Evolutionary conservation across 2,113 vertebrate species (phyloP), one percentile per base, ranked within the genome.

Genomic region (Xyliphius kryptos): DNA sequence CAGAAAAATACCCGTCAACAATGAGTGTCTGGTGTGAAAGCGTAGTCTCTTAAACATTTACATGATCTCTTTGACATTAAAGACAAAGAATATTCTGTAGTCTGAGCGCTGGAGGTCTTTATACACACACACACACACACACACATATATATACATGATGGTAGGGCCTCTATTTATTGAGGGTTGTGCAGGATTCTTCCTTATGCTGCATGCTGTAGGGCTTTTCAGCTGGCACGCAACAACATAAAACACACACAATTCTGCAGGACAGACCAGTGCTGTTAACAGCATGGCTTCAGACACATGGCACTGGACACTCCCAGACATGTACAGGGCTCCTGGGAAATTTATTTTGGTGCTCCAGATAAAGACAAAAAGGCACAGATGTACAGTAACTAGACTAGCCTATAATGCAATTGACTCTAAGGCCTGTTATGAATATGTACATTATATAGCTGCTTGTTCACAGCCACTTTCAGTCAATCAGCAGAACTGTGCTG

Each of bases 31-130:
- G 16, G 40, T 52, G 17, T n/a, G n/a, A n/a, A 47, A 46, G 37
- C 41, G 38, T 2, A 19, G 14, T 14, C 19, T 43, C 53, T 36
- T 50, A 58, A 63, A 63, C 54, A 15, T 71, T 71, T 62, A n/a
- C 16, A 26, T 46, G 21, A 26, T 20, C 49, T 20, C 47, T n/a
- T 37, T 32, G 15, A 59, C n/a, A 38, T 56, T 44, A 26, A 32
- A 52, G 50, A 60, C 60, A 49, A 58, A 51, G 60, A 54, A 47
- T 40, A 47, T 8, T 44, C 46, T 71, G 56, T 61, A 43, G 57
- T 61, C 47, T 44, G 38, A 50, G 40, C 52, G 36, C 48, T n/a
- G n/a, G n/a, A n/a, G n/a, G n/a, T n/a, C n/a, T n/a, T n/a, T n/a
- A n/a, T n/a, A n/a, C n/a, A n/a, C n/a, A n/a, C n/a, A n/a, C n/a